Conservation (phyloP, 1,140 invertebrate species). For the Apocrypta bakeri region DNA sequence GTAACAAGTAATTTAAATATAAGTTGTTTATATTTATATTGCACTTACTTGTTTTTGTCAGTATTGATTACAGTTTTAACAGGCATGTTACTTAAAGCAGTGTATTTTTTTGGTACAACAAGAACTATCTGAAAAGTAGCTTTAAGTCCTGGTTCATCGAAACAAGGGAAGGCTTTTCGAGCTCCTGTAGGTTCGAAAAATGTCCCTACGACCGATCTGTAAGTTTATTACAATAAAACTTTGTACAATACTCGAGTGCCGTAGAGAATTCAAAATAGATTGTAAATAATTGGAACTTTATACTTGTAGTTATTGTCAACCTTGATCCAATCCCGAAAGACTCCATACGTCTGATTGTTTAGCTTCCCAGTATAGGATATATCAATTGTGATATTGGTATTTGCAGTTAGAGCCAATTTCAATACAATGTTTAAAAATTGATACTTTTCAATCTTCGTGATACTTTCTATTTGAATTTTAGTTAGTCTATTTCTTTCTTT, state of each 20-base stretch:
- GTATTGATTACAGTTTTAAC: not conserved
- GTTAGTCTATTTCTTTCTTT: slow-evolving; percentile 61
- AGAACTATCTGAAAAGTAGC: slow-evolving; percentile 88
- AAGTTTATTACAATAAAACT: slow-evolving; percentile 50
- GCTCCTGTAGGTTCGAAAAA: slow-evolving; percentile 95
- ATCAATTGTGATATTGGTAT: slow-evolving; percentile 81
- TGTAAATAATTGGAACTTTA: slow-evolving; percentile 14
- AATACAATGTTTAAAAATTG: slow-evolving; percentile 79
- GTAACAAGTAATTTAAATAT: too few relatives aligned
- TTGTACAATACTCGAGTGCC: slow-evolving; percentile 42
- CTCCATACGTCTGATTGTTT: slow-evolving; percentile 86
- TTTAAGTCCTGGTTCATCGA: slow-evolving; percentile 95
- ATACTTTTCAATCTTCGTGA: slow-evolving; percentile 83
- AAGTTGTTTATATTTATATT: too few relatives aligned
- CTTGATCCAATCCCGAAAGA: slow-evolving; percentile 90
- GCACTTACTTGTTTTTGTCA: slow-evolving; percentile 40
- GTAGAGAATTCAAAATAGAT: slow-evolving; percentile 28
- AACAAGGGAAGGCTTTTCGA: slow-evolving; percentile 92
- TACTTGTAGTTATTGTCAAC: slow-evolving; percentile 76
- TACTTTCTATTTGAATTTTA: slow-evolving; percentile 70
- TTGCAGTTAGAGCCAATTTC: slow-evolving; percentile 75
- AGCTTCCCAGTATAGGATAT: slow-evolving; percentile 79
- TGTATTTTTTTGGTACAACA: slow-evolving; percentile 83
- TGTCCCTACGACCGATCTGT: slow-evolving; percentile 87
- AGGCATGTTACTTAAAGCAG: slow-evolving; percentile 75